These are phyloP conservation scores for Dissostichus mawsoni DNA, from an alignment of 2,113 vertebrate species.

Conservation along the genomic window DNA sequence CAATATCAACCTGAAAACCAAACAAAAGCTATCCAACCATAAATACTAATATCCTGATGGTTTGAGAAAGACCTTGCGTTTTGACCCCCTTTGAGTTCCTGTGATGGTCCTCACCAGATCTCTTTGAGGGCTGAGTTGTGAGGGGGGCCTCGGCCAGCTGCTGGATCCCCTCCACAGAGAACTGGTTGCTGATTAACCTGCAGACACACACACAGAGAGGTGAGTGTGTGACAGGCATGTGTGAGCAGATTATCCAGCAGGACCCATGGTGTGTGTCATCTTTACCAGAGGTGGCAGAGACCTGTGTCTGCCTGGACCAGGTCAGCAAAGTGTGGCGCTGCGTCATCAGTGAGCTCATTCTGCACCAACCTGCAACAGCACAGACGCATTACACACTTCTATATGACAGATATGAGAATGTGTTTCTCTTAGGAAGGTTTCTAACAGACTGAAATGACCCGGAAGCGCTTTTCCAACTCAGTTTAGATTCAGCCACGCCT, in stretches of 20 bases:
- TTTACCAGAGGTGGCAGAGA: slow-evolving; percentile 80
- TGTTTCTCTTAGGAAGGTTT: no score
- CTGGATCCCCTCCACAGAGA: slow-evolving; percentile 71
- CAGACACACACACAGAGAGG: slow-evolving; percentile 17
- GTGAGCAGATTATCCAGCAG: background rate
- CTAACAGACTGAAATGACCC: no score
- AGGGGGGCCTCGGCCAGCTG: slow-evolving; percentile 58
- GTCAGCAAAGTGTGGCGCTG: slow-evolving; percentile 67
- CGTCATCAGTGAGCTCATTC: slow-evolving; percentile 80
- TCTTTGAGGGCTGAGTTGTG: slow-evolving; percentile 78
- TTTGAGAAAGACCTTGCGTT: background rate
- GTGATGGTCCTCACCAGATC: slow-evolving; percentile 76
- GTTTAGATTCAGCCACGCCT: no score
- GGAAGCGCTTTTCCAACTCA: no score
- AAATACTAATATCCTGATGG: background rate
- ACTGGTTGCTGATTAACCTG: slow-evolving; percentile 82
- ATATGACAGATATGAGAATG: background rate
- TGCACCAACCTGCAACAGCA: slow-evolving; percentile 79
- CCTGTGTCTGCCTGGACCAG: slow-evolving; percentile 67
- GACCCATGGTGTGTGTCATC: background rate
- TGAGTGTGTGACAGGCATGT: background rate
- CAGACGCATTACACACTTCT: background rate
- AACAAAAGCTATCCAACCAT: background rate
- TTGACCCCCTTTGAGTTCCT: background rate
- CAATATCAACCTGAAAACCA: background rate